phyloP scores from a whole-genome alignment of 2,888 invertebrate genomes.

The Drosophila longiperda region DNA sequence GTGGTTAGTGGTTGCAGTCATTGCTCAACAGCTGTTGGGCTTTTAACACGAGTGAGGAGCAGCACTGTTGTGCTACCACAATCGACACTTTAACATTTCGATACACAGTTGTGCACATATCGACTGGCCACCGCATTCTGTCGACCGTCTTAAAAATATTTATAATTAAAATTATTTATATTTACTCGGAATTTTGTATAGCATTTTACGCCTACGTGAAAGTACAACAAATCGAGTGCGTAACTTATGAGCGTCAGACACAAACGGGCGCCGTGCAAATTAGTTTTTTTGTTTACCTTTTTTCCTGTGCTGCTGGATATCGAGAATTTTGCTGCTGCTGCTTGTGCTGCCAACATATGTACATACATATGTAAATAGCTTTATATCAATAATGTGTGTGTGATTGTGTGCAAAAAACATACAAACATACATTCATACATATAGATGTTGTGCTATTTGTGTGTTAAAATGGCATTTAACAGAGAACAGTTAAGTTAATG shows the following conservation, averaged over 20 bases:
- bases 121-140: slow-evolving; percentile 35
- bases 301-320: slow-evolving; percentile 43
- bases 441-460: slow-evolving; percentile 35
- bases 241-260: slow-evolving; percentile 18
- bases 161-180: slow-evolving; percentile 57
- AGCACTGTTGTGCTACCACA: not conserved
- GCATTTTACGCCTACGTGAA: slow-evolving; percentile 39
- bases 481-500: slow-evolving; percentile 55
- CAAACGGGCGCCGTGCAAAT: slow-evolving; percentile 16
- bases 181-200: slow-evolving; percentile 51
- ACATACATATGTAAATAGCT: slow-evolving; percentile 48
- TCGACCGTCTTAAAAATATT: slow-evolving; percentile 39
- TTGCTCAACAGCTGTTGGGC: slow-evolving; percentile 15
- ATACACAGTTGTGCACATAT: slow-evolving; percentile 34
- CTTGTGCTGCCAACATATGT: slow-evolving; percentile 30
- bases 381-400: slow-evolving; percentile 8
- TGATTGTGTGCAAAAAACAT: slow-evolving; percentile 42
- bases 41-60: slow-evolving; percentile 3
- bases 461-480: slow-evolving; percentile 58
- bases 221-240: slow-evolving; percentile 14
- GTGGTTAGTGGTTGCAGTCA: slow-evolving; percentile 10
- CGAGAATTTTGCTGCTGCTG: slow-evolving; percentile 49
- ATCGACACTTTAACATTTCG: slow-evolving; percentile 4
- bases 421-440: slow-evolving; percentile 9
- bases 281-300: slow-evolving; percentile 61